Base-by-base conservation (phyloP, 2,888 invertebrate species). In the Drosophila acutilabella region DNA sequence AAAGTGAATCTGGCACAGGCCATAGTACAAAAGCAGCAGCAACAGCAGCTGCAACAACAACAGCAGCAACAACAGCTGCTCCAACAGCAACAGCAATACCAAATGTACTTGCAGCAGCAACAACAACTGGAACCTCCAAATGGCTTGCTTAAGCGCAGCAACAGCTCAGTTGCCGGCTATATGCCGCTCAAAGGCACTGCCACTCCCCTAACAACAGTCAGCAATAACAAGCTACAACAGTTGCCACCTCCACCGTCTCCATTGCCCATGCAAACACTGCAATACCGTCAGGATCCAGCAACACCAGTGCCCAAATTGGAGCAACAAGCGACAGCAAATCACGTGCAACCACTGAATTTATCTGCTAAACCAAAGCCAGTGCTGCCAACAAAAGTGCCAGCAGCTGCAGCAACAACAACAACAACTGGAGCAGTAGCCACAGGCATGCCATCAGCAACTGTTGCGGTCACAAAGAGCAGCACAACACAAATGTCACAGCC, bases 1-100 rank as follows among this genome's bases (percentile, higher is more conserved):
- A 92, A 90, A 62, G 91, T 92, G 2, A 93, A 92, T 73, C 82
- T 93, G 61, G 93, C 93, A 13, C 91, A 92, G 54, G 93, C 92
- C 1, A 91, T 93, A 60, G 90, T 88, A n/a, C 91, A 89, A 53
- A 92, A 92, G 64, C 92, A 92, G 41, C 91, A 92, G 45, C 76
- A 86, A 20, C 89, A 90, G 13, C 88, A 85, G 10, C 79, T 73
- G 6, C 88, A 87, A 7, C 83, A 86, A 8, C 84, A 78, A 13
- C 74, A 74, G 2, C 88, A 87, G 11, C 88, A 83, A 23, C 80
- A 82, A 20, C 61, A 62, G 20, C 41, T 41, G 26, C 88, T 86
- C 8, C 80, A 78, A 4, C 88, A 88, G 11, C 80, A 84, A 16
- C 83, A 84, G 14, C 83, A 87, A 50, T 79, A 78, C 8, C 74